Base-by-base conservation (phyloP, 2,888 invertebrate genomes). In the Oligia latruncula region DNA sequence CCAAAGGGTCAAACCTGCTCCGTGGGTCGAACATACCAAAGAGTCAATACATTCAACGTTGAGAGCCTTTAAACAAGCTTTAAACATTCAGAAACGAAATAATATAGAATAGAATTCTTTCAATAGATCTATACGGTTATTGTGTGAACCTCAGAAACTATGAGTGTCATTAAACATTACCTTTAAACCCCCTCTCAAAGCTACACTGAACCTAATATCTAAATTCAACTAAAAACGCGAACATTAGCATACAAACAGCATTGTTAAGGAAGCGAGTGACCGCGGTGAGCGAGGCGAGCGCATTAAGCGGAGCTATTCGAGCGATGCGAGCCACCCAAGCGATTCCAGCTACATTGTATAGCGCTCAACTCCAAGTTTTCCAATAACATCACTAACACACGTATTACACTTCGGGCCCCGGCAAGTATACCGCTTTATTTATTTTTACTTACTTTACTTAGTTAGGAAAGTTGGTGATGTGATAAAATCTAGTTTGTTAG, bases 341-440 rank as follows among this genome's bases (percentile, higher is more conserved):
- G 77, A 83, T 84, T 65, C 71, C 68, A 71, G 85, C 85, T 84
- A 84, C 90, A 91, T 91, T 89, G 91, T 91, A 90, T 90, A 89
- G 89, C 90, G 91, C 87, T 91, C 88, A 80, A 67, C 85, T 87
- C 85, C 74, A 92, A 93, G 90, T 93, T 93, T 93, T 92, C 91
- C 92, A 92, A 93, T 93, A 93, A 92, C 91, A 90, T 83, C 87
- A 85, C 87, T 85, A 77, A 88, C 83, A 78, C 86, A 74, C 80
- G 77, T 82, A 77, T 82, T 89, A 88, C 90, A 90, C 84, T 87
- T 74, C 78, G 35, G 84, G 89, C 85, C 89, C 84, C 85, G 80
- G 64, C 23, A 66, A 86, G 70, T 64, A 74, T 40, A 74, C 76
- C 81, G 75, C 80, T 81, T 84, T 82, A 80, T 84, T 73, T 84